Evolutionary conservation across 2,888 invertebrate species (phyloP), one percentile per base, ranked within the genome.

Genomic region (Hecatera dysodea): DNA sequence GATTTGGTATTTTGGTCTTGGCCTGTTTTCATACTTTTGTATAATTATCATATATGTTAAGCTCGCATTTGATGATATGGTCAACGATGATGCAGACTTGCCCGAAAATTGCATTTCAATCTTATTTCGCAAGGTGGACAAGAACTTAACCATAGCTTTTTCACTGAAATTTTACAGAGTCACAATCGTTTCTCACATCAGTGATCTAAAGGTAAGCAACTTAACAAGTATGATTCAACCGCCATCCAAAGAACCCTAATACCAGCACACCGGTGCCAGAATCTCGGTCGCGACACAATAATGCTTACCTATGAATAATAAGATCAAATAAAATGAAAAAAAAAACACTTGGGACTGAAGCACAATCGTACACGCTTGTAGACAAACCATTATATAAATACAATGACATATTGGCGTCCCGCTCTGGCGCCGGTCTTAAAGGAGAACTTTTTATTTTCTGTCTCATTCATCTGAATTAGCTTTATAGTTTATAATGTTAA

Each of bases 241-340:
- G 33, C 15, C 48, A 11, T 55, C 67, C 17, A 80, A 29, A 59
- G 86, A 87, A 83, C 89, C 86, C 89, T 78, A 86, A 89, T 81
- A 68, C 74, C 46, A 75, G 82, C 73, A 80, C 73, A 76, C 83
- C 84, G 85, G 85, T 85, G 86, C 87, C 87, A 88, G 81, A 87
- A 81, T 78, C 81, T 86, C 87, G 87, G 84, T 80, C 83, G 78
- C 81, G 88, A 87, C 89, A 94, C 92, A 92, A 94, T 93, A 93
- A 93, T 92, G 90, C 92, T 91, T 91, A 90, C 93, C 94, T 93
- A 94, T 94, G 95, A 94, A 95, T 95, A 95, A 95, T 95, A 94
- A 93, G 92, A 93, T 90, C 90, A 89, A 91, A 91, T 89, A 88
- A 89, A 90, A 72, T 55, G 15, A 86, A 80, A 86, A 91, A n/a